phyloP scores from a whole-genome alignment of 1,140 invertebrate species.

The Micrasema minimum region DNA sequence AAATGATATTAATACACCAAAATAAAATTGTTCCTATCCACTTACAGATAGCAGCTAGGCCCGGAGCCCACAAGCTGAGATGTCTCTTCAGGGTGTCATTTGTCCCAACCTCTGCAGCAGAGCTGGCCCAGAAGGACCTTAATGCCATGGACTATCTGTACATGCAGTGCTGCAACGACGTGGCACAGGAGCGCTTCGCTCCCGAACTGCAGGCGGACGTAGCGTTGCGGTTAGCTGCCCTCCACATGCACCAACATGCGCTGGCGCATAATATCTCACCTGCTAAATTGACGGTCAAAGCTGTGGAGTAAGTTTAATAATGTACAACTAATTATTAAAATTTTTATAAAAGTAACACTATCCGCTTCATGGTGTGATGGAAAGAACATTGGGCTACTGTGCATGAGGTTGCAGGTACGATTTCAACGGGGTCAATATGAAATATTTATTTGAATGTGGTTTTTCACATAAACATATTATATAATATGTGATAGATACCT shows the following conservation, averaged over 20 bases:
- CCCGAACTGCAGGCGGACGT: constrained; percentile 90
- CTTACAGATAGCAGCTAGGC: constrained; percentile 86
- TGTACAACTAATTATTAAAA: too few relatives aligned
- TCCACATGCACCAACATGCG: constrained; percentile 92
- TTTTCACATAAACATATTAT: too few relatives aligned
- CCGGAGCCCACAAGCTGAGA: constrained; percentile 87
- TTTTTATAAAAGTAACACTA: too few relatives aligned
- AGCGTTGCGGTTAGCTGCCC: constrained; percentile 83
- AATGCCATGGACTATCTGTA: constrained; percentile 91
- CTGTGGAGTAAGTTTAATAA: constrained; percentile 82
- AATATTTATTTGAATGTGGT: too few relatives aligned
- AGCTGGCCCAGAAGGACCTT: constrained; percentile 83
- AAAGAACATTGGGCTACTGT: too few relatives aligned
- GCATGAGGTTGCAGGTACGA: too few relatives aligned
- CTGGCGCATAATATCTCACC: constrained; percentile 78
- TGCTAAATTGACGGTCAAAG: constrained; percentile 84
- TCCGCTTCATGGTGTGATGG: too few relatives aligned
- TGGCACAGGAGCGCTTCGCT: constrained; percentile 89
- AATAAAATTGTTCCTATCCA: too few relatives aligned
- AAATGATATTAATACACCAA: too few relatives aligned
- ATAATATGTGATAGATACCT: too few relatives aligned
- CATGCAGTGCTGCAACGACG: constrained; percentile 92
- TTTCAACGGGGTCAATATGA: too few relatives aligned
- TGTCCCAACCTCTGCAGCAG: constrained; percentile 85
- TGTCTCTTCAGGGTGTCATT: constrained; percentile 90